Conservation (phyloP, 2,113 vertebrate genomes). For the Actinemys pallida region DNA sequence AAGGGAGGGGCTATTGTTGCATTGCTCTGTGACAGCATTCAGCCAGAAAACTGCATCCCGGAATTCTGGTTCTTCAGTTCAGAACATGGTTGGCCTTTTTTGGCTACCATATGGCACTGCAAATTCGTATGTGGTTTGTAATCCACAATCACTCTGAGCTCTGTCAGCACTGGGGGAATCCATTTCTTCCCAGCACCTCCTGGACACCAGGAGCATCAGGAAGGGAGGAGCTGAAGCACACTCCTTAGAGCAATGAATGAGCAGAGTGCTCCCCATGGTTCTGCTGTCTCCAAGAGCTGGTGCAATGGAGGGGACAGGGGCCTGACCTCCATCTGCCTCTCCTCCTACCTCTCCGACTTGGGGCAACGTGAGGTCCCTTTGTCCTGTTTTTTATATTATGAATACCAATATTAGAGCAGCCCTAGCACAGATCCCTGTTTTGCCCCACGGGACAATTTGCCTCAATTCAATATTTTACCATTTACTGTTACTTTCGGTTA, state of each 20-base stretch:
- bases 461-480: neutral
- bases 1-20: neutral
- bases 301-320: neutral
- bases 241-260: neutral
- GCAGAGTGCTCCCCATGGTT: neutral
- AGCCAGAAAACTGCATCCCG: neutral
- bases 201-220: no score
- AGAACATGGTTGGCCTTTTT: neutral
- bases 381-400: neutral
- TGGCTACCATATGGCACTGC: neutral
- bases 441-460: neutral
- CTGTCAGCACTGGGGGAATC: neutral
- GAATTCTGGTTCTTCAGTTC: neutral
- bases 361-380: neutral
- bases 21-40: neutral
- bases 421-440: neutral
- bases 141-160: neutral
- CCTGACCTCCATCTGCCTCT: neutral
- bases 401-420: neutral
- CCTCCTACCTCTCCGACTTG: neutral
- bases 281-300: neutral
- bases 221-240: neutral
- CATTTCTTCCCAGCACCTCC: no score
- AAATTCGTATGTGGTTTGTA: neutral
- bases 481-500: neutral